phyloP scores from a whole-genome alignment of 2,888 invertebrate species.

The Vesta saturnalis region DNA sequence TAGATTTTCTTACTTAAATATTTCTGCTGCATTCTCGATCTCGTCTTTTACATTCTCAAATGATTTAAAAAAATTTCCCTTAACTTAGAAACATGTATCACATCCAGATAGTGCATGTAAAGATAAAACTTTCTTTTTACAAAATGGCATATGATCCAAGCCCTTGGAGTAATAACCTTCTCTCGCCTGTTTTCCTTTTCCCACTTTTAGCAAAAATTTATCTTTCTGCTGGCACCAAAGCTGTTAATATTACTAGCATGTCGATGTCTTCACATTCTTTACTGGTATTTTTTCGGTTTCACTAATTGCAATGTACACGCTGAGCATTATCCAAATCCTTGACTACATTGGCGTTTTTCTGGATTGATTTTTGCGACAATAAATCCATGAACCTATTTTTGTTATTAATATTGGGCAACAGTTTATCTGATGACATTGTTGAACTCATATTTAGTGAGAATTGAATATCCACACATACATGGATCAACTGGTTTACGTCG shows the following conservation, averaged over 20 bases:
- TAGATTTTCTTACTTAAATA: background rate
- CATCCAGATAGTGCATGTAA: background rate
- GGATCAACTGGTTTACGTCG: too few relatives aligned
- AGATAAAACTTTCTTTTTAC: background rate
- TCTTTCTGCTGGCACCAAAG: background rate
- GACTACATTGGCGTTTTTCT: too few relatives aligned
- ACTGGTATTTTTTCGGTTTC: background rate
- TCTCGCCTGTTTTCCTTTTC: background rate
- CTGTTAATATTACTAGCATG: background rate
- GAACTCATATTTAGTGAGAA: too few relatives aligned
- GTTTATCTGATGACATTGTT: too few relatives aligned
- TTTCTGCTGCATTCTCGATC: background rate
- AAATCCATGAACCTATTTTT: too few relatives aligned
- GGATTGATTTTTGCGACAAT: too few relatives aligned
- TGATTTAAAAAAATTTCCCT: too few relatives aligned
- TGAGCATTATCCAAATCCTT: too few relatives aligned
- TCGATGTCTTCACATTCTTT: background rate
- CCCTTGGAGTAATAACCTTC: background rate
- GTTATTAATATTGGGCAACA: too few relatives aligned
- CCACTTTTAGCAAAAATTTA: background rate
- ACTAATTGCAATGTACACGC: too few relatives aligned
- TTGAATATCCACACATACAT: too few relatives aligned
- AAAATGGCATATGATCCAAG: background rate
- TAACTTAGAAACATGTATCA: background rate
- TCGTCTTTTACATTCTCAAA: background rate